Evolutionary conservation across 2,888 invertebrate genomes (phyloP).

Genomic region (Erannis defoliaria): DNA sequence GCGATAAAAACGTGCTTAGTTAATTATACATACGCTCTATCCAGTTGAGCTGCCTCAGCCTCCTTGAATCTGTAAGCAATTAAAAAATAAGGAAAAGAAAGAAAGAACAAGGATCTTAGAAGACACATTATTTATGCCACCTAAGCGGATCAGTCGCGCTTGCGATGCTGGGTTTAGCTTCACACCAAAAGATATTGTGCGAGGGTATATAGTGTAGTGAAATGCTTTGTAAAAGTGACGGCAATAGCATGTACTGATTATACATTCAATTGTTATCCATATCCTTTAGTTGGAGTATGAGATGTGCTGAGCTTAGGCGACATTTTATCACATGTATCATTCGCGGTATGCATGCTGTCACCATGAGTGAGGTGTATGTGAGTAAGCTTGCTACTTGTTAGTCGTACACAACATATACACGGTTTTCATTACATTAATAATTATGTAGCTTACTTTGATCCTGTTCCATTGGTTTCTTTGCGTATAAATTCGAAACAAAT

Average conservation of each 20-base stretch:
- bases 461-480: conserved; percentile 58
- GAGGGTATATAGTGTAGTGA: conserved; percentile 66
- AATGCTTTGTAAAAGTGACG: conserved; percentile 62
- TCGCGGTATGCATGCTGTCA: conserved; percentile 69
- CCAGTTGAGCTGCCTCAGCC: conserved; percentile 92
- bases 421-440: conserved; percentile 52
- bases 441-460: conserved; percentile 70
- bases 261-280: conserved; percentile 31
- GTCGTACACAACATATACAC: conserved; percentile 70
- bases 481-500: conserved; percentile 37
- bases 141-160: conserved; percentile 65
- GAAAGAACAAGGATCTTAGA: conserved; percentile 71
- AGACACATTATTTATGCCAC: conserved; percentile 68
- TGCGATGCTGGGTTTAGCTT: conserved; percentile 68
- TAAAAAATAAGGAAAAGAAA: conserved; percentile 84
- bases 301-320: conserved; percentile 58
- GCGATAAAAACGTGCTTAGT: conserved; percentile 68
- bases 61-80: conserved; percentile 94
- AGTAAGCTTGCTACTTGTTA: conserved; percentile 81
- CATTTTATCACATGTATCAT: conserved; percentile 55
- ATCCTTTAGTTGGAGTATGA: conserved; percentile 35
- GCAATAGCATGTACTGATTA: conserved; percentile 63
- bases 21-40: conserved; percentile 93
- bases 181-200: conserved; percentile 71
- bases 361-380: conserved; percentile 69